Base-by-base conservation (phyloP, 2,797 vertebrate species). In the Acanthurus leucopareius region DNA sequence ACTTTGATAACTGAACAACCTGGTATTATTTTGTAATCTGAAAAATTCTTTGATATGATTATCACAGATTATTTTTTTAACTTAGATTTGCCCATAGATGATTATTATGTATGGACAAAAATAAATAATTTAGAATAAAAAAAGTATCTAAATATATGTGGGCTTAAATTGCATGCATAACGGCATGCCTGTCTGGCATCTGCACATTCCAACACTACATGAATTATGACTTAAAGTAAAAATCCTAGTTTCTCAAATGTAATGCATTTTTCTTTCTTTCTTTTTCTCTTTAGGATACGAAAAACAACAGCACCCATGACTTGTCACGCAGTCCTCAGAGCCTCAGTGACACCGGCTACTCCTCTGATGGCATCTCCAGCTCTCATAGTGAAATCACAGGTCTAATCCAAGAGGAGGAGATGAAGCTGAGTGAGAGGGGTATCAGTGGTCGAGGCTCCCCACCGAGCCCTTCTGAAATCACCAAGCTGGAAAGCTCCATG, bases 321-420 rank as follows among this genome's bases (percentile, higher is more conserved):
- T 93, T 97, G 85, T 99, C 98, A 65, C 97, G 97, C 82, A 99
- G 98, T 79, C 98, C 98, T 51, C 98, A 99, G 91, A 99, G 98
- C 92, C 96, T 98, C 83, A 99, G 98, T 0, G 98, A 99, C 92
- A 99, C 98, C 0, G 98, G 98, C 64, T 99, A 99, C 85, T 99
- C 98, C 61, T 99, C 98, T 0, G 98, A 99, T 0, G 98, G 98
- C 52, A 96, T 99, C 91, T 99, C 98, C 68, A 99, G 98, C 91
- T 99, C 98, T 0, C 98, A 99, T 83, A 99, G 98, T 32, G 98
- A 99, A 94, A 99, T 99, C 90, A 99, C 97, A 0, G 98, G 97
- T 54, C 91, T 99, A 47, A 97, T 99, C 78, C 97, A 97, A 86
- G 98, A 99, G 79, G 98, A 99, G 68, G 97, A 96, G 83, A 97